Percentiles rank a stretch among this genome's conserved stretches.
phyloP scores from a whole-genome alignment of 2,113 vertebrate species.

The Anolis carolinensis region DNA sequence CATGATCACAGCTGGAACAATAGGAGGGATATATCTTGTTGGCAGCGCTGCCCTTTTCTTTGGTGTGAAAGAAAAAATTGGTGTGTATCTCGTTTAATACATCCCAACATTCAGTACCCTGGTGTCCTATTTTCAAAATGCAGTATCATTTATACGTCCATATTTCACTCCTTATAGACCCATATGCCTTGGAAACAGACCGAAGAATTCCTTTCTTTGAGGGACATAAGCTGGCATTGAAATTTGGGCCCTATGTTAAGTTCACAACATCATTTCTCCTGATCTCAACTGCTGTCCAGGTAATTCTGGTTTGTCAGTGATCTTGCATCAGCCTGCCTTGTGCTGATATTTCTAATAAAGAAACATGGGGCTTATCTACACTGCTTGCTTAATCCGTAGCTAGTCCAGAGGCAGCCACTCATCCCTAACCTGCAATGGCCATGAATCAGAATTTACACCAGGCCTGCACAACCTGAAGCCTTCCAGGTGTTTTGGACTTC shows the following conservation, averaged over 20 bases:
- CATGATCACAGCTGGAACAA: conserved; percentile 87
- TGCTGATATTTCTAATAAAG: conserved; percentile 17
- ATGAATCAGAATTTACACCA: too few species aligned
- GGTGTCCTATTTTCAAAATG: conserved; percentile 38
- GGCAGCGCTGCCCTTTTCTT: conserved; percentile 86
- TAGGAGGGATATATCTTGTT: conserved; percentile 86
- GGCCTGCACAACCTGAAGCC: too few species aligned
- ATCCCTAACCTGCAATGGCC: too few species aligned
- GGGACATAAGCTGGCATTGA: conserved; percentile 87
- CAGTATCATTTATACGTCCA: conserved; percentile 30
- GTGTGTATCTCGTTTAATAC: conserved; percentile 72
- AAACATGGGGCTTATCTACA: too few species aligned
- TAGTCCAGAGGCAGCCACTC: too few species aligned
- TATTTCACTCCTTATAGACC: conserved; percentile 75
- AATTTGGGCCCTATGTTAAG: conserved; percentile 87
- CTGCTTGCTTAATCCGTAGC: too few species aligned
- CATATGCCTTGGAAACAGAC: conserved; percentile 79
- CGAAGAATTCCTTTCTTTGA: conserved; percentile 85
- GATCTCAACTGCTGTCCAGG: conserved; percentile 95
- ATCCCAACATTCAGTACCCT: neutral
- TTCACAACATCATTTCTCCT: conserved; percentile 91
- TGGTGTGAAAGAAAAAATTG: conserved; percentile 91
- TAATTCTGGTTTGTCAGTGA: conserved; percentile 65
- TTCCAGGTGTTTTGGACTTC: too few species aligned
- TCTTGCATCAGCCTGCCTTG: conserved; percentile 30